These are phyloP conservation scores for Thamnophis elegans DNA, from an alignment of 2,797 vertebrate species.

Conservation along the genomic window DNA sequence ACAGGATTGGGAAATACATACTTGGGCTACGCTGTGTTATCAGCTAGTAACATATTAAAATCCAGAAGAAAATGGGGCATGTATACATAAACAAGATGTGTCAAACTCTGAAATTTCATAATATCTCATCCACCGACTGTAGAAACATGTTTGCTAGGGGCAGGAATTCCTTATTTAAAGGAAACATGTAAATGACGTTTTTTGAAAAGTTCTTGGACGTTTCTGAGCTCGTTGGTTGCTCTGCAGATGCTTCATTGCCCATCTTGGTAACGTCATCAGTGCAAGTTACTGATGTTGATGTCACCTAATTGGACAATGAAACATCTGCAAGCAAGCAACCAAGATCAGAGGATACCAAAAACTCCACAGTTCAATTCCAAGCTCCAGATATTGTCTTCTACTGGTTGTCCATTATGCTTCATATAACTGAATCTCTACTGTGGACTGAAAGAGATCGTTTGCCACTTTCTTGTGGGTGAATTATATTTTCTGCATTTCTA, in stretches of 20 bases:
- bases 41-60: conserved; percentile 20
- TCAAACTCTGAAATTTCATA: background rate
- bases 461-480: background rate
- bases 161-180: background rate
- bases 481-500: background rate
- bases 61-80: conserved; percentile 6
- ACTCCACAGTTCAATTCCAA: background rate
- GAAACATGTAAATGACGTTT: background rate
- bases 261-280: background rate
- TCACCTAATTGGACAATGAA: background rate
- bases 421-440: background rate
- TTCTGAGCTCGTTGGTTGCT: background rate
- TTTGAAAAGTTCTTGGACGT: background rate
- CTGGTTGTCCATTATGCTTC: background rate
- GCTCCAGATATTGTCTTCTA: background rate
- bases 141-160: background rate
- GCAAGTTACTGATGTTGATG: background rate
- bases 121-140: background rate
- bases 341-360: background rate
- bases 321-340: background rate
- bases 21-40: too few species aligned
- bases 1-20: too few species aligned
- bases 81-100: background rate
- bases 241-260: background rate
- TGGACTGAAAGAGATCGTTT: background rate